These are phyloP conservation scores for Synanthedon vespiformis DNA, from an alignment of 2,888 invertebrate genomes.

Conservation along the genomic window DNA sequence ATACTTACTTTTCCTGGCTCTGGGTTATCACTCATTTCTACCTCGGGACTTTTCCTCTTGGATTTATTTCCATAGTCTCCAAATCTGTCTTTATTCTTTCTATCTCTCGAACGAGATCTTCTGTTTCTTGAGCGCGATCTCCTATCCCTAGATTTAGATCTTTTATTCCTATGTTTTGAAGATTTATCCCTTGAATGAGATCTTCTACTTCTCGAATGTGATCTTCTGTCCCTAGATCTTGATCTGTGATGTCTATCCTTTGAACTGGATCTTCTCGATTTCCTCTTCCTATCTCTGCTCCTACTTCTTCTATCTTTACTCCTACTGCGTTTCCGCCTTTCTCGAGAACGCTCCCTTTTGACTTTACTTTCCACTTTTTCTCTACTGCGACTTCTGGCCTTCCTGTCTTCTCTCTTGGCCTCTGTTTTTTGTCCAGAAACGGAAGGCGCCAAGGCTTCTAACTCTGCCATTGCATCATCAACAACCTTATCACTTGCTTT, in stretches of 20 bases:
- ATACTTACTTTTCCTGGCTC: conserved; percentile 76
- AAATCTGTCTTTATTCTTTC: conserved; percentile 28
- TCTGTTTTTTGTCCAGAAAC: conserved; percentile 24
- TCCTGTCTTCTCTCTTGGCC: conserved; percentile 21
- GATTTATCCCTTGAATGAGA: conserved; percentile 20
- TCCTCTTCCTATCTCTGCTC: conserved; percentile 23
- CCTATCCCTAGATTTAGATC: conserved; percentile 9
- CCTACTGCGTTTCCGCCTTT: conserved; percentile 18
- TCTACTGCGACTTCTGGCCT: conserved; percentile 27
- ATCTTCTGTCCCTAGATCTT: conserved; percentile 24
- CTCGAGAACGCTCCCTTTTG: conserved; percentile 33
- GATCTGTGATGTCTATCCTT: conserved; percentile 15
- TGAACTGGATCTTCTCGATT: conserved; percentile 26
- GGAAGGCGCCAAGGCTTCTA: conserved; percentile 87
- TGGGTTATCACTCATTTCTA: conserved; percentile 77
- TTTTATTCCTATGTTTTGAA: conserved; percentile 18
- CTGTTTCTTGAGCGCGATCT: conserved; percentile 35
- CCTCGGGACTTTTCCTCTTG: conserved; percentile 58
- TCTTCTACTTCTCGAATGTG: conserved; percentile 30
- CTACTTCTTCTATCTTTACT: conserved; percentile 21
- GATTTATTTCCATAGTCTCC: conserved; percentile 37
- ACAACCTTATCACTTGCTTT: conserved; percentile 63
- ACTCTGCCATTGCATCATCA: conserved; percentile 86
- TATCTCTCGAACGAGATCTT: conserved; percentile 22
- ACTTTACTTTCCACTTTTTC: conserved; percentile 26